Conservation (phyloP, 2,888 invertebrate species). For the Rotaria sp. region DNA sequence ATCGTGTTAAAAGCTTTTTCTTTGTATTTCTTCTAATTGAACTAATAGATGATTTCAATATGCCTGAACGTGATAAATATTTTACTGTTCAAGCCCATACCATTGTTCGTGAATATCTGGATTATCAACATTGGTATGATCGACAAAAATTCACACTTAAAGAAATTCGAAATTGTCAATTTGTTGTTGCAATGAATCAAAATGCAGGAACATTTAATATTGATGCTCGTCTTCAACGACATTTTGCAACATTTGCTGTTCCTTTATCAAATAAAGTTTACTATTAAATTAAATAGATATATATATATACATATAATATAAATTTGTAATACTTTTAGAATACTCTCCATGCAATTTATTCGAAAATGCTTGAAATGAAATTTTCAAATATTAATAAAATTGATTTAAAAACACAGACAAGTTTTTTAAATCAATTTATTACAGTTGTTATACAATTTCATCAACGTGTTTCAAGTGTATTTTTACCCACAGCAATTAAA, state of each 20-base stretch:
- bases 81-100: conserved; percentile 83
- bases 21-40: too few species aligned
- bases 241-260: conserved; percentile 42
- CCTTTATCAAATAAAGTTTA: conserved; percentile 40
- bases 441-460: not conserved
- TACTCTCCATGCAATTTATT: conserved; percentile 13
- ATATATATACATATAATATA: not conserved
- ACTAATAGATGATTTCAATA: conserved; percentile 76
- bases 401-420: conserved; percentile 7
- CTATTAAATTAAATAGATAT: not conserved
- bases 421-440: not conserved
- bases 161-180: conserved; percentile 41
- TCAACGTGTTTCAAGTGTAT: conserved; percentile 41
- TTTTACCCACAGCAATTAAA: conserved; percentile 56
- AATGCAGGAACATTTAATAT: conserved; percentile 41
- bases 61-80: conserved; percentile 79
- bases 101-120: conserved; percentile 73
- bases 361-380: conserved; percentile 10
- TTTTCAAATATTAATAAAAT: not conserved
- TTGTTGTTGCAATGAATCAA: conserved; percentile 42
- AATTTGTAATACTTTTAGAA: not conserved
- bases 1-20: too few species aligned
- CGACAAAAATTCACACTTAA: conserved; percentile 44
- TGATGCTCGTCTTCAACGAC: conserved; percentile 41
- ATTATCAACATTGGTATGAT: conserved; percentile 83